phyloP scores from a whole-genome alignment of 2,888 invertebrate genomes.

The Luperina testacea region DNA sequence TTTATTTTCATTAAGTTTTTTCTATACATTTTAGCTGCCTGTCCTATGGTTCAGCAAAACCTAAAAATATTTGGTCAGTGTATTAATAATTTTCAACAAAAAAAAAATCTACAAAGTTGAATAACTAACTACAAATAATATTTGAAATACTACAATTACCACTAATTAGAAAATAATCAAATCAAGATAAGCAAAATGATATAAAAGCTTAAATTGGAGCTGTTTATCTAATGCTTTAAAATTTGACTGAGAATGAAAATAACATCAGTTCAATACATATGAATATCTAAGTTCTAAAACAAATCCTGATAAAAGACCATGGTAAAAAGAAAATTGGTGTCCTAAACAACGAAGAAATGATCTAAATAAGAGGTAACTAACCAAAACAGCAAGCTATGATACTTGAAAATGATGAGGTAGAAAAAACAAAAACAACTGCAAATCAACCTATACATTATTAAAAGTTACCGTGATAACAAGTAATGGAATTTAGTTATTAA shows the following conservation, averaged over 20 bases:
- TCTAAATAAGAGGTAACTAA: neutral
- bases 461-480: neutral
- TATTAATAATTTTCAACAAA: conserved; percentile 26
- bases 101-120: neutral
- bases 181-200: conserved; percentile 31
- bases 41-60: conserved; percentile 47
- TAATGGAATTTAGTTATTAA: neutral
- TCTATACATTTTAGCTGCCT: conserved; percentile 34
- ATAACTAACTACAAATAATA: conserved; percentile 29
- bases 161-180: conserved; percentile 17
- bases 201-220: conserved; percentile 7
- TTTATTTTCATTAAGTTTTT: conserved; percentile 41
- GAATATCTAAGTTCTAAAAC: neutral
- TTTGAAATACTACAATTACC: conserved; percentile 13
- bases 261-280: neutral
- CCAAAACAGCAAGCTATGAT: neutral
- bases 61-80: conserved; percentile 48
- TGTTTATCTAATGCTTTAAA: neutral
- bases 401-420: neutral
- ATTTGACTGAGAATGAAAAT: neutral
- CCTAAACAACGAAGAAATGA: neutral
- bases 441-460: neutral
- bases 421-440: neutral
- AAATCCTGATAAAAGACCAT: neutral
- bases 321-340: neutral